Base-by-base conservation (phyloP, 2,888 invertebrate species). In the Furcula furcula region DNA sequence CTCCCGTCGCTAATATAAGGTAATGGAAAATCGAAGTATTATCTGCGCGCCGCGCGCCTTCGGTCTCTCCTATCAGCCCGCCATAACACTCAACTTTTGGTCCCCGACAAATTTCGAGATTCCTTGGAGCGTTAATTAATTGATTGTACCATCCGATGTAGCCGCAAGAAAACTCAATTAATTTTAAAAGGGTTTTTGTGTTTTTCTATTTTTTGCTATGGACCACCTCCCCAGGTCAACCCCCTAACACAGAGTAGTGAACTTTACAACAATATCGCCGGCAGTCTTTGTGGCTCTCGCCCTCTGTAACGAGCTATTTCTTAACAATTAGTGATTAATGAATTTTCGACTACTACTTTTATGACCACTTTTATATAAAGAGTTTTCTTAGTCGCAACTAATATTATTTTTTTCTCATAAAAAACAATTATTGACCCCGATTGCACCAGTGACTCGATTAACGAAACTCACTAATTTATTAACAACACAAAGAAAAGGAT, bases 131-230 rank as follows among this genome's bases (percentile, higher is more conserved):
- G 84, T 83, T 87, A 86, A 87, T 88, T 86, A 87, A 87, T 88
- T 87, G 85, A 86, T 85, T 86, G 84, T 84, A 85, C 77, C 77
- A 65, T 71, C 66, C 77, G 75, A 81, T 84, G 84, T 86, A 80
- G 80, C 86, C 83, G 75, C 86, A 86, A 86, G 86, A 86, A 87
- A 87, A 88, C 86, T 87, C 88, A 88, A 87, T 88, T 88, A 87
- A 88, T 87, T 86, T 86, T 88, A 84, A 88, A 88, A 88, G 87
- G 87, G 88, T 86, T 88, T 86, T 87, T 86, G 79, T 87, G 86
- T 87, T 86, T 77, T 82, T 84, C n/a, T n/a, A n/a, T 85, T 85
- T 77, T 82, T 83, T 65, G 59, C 72, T 69, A 79, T 77, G 76
- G 70, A 70, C 68, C 61, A 59, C 60, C 36, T 36, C 42, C 46